A percentile compares a stretch with the other conserved stretches of the same genome.
Evolutionary conservation across 1,140 invertebrate species (phyloP).

Genomic region (Chionoecetes opilio): DNA sequence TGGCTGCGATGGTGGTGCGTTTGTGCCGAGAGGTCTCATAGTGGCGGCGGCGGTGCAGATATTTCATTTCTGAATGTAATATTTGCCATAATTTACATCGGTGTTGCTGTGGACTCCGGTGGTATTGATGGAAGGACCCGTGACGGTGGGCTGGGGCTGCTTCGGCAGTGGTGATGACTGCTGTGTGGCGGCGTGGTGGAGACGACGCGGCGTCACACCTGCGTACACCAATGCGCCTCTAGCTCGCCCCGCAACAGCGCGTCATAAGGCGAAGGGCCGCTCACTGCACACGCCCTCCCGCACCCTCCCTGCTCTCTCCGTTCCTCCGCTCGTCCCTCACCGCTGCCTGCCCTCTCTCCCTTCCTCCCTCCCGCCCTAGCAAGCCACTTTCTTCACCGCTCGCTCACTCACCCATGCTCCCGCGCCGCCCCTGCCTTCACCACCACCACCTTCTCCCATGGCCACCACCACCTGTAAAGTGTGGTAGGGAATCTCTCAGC

Average conservation of each 20-base stretch:
- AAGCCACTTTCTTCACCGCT: not conserved
- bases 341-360: not conserved
- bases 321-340: no score
- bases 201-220: conserved; percentile 59
- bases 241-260: conserved; percentile 63
- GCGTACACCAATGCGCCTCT: conserved; percentile 79
- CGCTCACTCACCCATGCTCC: not conserved
- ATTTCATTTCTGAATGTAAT: no score
- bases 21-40: not conserved
- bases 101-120: not conserved
- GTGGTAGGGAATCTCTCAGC: no score
- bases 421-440: not conserved
- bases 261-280: conserved; percentile 55
- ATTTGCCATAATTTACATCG: no score
- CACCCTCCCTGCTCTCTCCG: not conserved
- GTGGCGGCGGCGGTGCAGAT: not conserved
- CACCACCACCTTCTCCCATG: not conserved
- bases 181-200: not conserved
- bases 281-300: not conserved
- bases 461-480: no score
- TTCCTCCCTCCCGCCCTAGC: not conserved
- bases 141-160: not conserved
- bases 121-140: no score
- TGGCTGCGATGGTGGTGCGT: not conserved
- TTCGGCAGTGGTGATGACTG: not conserved